Base-by-base conservation (phyloP, 1,140 invertebrate genomes). In the Thalassaphorura encarpata region DNA sequence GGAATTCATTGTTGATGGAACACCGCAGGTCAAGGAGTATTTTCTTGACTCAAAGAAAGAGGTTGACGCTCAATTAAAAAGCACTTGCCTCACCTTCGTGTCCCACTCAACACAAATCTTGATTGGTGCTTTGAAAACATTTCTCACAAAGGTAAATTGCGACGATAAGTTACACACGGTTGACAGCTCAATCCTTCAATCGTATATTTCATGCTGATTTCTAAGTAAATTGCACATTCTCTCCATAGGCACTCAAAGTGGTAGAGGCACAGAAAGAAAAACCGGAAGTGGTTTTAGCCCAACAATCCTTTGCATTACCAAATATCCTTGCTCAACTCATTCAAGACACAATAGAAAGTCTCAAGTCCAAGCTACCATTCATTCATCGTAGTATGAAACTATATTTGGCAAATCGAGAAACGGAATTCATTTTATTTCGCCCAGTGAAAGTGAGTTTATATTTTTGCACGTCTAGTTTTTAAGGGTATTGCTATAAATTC, bases 371-470 rank as follows among this genome's bases (percentile, higher is more conserved):
- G 61, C 74, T 95, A 24, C 83, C 88, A 0, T 76, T 76, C 3
- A 73, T 97, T 3, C 88, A 94, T 65, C 78, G 83, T 1, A 86
- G 84, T 5, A 92, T 97, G 89, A 83, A 90, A 63, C 75, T 97
- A 0, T 97, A 97, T 72, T 74, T 97, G 18, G 87, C 92, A n/a
- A 97, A 97, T 74, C 81, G 83, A 61, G 93, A 97, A 72, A 97
- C 94, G 0, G 92, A 97, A 70, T 90, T 89, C 65, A 96, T 97
- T 69, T 76, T 97, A 1, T 95, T 96, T 66, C 79, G 90, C 53
- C 93, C 92, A 5, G 87, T 97, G 29, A 85, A 88, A 69, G 84
- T 87, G 71, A 72, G 72, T 72, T 8, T 8, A 3, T 24, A 21
- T 28, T 54, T 39, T 11, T 45, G 27, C 26, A 6, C 15, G 29